Evolutionary conservation across 2,888 invertebrate genomes (phyloP).

Genomic region (Tiliacea citrago): DNA sequence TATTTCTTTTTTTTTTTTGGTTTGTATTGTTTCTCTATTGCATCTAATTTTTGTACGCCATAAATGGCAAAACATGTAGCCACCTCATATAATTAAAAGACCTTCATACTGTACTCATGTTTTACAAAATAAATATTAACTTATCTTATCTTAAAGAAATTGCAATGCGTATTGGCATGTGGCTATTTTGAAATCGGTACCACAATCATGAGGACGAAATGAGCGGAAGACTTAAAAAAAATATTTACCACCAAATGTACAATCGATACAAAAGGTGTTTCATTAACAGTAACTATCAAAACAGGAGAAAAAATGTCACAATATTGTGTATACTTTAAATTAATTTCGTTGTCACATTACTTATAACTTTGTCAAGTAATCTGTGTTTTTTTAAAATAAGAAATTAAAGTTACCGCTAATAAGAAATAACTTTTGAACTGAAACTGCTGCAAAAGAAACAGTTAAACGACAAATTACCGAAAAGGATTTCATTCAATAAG

Average conservation of each 20-base stretch:
- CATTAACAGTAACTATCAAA: conserved; percentile 5
- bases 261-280: conserved; percentile 18
- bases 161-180: neutral
- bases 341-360: conserved; percentile 37
- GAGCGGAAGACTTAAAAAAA: neutral
- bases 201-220: neutral
- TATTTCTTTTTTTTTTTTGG: no score
- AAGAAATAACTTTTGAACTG: conserved; percentile 4
- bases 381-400: conserved; percentile 23
- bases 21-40: no score
- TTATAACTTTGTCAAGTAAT: conserved; percentile 15
- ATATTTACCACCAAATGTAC: conserved; percentile 13
- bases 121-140: no score
- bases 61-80: no score
- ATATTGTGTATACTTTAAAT: conserved; percentile 18
- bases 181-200: neutral
- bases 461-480: conserved; percentile 27
- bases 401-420: conserved; percentile 15
- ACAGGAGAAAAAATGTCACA: neutral
- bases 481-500: conserved; percentile 23
- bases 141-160: no score
- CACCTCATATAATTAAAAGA: no score
- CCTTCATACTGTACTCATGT: no score
- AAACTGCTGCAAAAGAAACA: neutral
- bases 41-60: no score